A percentile compares a stretch with the other conserved stretches of the same genome.
Conservation (phyloP, 2,113 vertebrate species). For the Nesoenas mayeri region DNA sequence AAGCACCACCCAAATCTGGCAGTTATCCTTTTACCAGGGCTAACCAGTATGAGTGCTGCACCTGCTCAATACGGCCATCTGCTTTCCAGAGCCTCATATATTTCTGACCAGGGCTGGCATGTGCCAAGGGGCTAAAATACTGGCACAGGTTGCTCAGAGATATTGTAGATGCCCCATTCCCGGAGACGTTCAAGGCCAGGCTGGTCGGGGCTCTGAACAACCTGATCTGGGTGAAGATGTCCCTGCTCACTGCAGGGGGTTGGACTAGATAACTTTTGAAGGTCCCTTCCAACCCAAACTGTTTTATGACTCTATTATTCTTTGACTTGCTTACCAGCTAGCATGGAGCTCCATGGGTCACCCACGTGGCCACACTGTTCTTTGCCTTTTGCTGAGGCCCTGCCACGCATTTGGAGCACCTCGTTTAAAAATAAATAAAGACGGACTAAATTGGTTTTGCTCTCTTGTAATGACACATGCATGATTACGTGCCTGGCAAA, state of each 20-base stretch:
- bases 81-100: not conserved
- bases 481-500: slow-evolving; percentile 53
- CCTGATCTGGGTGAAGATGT: too few relatives aligned
- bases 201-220: too few relatives aligned
- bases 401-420: not conserved
- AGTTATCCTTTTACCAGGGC: not conserved
- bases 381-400: not conserved
- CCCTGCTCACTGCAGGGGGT: too few relatives aligned
- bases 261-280: too few relatives aligned
- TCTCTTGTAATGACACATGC: slow-evolving; percentile 31
- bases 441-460: not conserved
- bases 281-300: too few relatives aligned
- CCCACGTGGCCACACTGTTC: accelerated
- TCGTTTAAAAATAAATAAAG: not conserved
- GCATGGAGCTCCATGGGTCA: accelerated
- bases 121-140: too few relatives aligned
- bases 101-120: not conserved
- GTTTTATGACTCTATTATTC: too few relatives aligned
- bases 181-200: too few relatives aligned
- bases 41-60: not conserved
- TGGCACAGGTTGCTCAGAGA: too few relatives aligned
- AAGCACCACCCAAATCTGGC: not conserved
- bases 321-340: too few relatives aligned
- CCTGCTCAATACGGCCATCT: not conserved
- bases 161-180: too few relatives aligned